These are phyloP conservation scores for Pantherophis alleghaniensis DNA, from an alignment of 2,797 vertebrate genomes.

Conservation along the genomic window DNA sequence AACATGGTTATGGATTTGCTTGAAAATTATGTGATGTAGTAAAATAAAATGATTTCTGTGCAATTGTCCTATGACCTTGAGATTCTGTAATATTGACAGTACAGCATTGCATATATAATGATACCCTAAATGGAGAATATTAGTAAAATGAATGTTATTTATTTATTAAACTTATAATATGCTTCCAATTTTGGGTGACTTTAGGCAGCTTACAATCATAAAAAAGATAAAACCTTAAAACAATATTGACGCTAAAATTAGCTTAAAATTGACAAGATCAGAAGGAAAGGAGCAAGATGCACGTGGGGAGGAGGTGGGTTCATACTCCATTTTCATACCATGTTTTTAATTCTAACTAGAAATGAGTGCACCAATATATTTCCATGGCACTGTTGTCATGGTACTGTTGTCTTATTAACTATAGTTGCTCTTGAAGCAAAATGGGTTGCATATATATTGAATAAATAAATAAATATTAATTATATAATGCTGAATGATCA, in stretches of 20 bases:
- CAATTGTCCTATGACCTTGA: neutral
- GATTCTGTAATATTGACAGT: neutral
- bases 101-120: neutral
- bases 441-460: neutral
- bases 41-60: neutral
- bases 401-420: neutral
- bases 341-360: neutral
- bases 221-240: no score
- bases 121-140: constrained; percentile 2
- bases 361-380: neutral
- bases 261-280: no score
- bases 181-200: no score
- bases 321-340: constrained; percentile 9
- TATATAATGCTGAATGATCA: constrained; percentile 49
- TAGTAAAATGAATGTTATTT: neutral
- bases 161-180: no score
- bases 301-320: neutral
- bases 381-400: constrained; percentile 12
- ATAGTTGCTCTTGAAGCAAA: neutral
- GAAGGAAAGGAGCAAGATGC: no score
- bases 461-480: constrained; percentile 34
- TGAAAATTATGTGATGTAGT: neutral
- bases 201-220: no score
- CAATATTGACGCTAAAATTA: no score
- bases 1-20: neutral